Base-by-base conservation (phyloP, 1,140 invertebrate genomes). In the Microplitis mediator region DNA sequence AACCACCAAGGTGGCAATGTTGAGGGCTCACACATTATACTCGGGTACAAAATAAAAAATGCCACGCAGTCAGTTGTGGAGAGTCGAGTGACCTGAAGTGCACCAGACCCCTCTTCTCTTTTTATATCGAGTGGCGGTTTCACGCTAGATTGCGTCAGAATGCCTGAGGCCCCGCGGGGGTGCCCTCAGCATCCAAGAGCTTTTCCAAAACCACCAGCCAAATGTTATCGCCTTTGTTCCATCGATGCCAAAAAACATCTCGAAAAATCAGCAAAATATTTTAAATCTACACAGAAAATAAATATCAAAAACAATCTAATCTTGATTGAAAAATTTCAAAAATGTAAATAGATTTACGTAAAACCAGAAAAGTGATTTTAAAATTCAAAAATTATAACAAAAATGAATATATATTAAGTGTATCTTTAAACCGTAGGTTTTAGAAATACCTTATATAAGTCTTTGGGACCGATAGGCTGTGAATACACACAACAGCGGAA, bases 131-230 rank as follows among this genome's bases (percentile, higher is more conserved):
- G 34, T 14, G 35, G 67, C 77, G 77, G 74, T 80, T 81, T 82
- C 76, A 76, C 80, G 76, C 71, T 77, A 76, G 75, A 76, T 78
- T 76, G 79, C 62, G 35, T 74, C 54, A 70, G 52, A 68, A 66
- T 73, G 50, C 71, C 51, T 50, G 45, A 58, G 56, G 23, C 64
- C 69, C 51, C 45, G 62, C 51, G 58, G n/a, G 36, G 51, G 67
- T 65, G 64, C 72, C 69, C 58, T n/a, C 65, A 31, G 36, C 51
- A 56, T 9, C 36, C 69, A 71, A 70, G 54, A 52, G 58, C 35
- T 66, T 34, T 61, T 66, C 45, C 3, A 11, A 45, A 82, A 79
- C 77, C 75, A 74, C 75, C 23, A 54, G 14, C 70, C 70, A 66
- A 66, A 66, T 72, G 70, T 72, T 72, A 63, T 14, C 32, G 8